These are phyloP conservation scores for Suillia variegata DNA, from an alignment of 2,888 invertebrate species.

Conservation along the genomic window DNA sequence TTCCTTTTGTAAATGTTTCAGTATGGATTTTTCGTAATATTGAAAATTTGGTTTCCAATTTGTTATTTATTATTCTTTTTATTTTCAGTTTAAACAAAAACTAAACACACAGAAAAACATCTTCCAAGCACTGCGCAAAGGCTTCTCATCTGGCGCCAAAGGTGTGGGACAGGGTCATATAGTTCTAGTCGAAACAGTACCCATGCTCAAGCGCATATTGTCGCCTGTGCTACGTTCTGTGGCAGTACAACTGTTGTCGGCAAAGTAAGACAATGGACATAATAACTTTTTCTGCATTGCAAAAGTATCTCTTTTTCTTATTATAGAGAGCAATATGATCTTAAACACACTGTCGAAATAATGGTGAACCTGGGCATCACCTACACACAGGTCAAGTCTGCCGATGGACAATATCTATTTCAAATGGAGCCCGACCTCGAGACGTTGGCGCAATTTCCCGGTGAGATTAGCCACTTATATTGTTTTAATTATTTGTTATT, in stretches of 20 bases:
- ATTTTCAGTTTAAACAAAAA: slow-evolving; percentile 66
- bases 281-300: neutral
- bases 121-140: slow-evolving; percentile 67
- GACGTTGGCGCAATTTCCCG: slow-evolving; percentile 61
- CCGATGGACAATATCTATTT: slow-evolving; percentile 77
- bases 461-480: slow-evolving; percentile 42
- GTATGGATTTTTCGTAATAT: no score
- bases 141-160: slow-evolving; percentile 63
- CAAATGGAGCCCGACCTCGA: slow-evolving; percentile 81
- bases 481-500: neutral
- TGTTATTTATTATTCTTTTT: slow-evolving; percentile 10
- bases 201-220: slow-evolving; percentile 73
- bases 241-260: slow-evolving; percentile 56
- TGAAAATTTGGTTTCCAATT: neutral
- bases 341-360: slow-evolving; percentile 74
- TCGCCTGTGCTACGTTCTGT: slow-evolving; percentile 78
- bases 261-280: no score
- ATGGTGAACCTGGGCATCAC: slow-evolving; percentile 90
- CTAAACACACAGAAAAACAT: slow-evolving; percentile 63
- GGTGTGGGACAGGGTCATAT: slow-evolving; percentile 59
- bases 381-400: slow-evolving; percentile 78
- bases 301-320: neutral
- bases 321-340: slow-evolving; percentile 62
- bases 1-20: no score
- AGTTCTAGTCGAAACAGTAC: slow-evolving; percentile 74